These are phyloP conservation scores for Rhopalosiphum nymphaeae DNA, from an alignment of 2,888 invertebrate genomes.

Conservation along the genomic window DNA sequence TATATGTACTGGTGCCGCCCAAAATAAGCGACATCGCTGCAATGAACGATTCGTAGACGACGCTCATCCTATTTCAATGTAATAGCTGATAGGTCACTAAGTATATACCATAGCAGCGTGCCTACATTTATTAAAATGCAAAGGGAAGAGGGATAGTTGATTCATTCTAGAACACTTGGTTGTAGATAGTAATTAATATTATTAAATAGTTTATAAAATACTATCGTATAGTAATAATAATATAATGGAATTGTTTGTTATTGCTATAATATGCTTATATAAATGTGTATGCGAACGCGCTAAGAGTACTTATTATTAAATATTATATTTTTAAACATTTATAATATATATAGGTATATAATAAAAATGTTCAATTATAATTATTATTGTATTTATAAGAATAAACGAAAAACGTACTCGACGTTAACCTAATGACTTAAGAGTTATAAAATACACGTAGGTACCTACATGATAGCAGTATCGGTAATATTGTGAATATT, in stretches of 20 bases:
- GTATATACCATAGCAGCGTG: neutral
- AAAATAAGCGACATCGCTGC: neutral
- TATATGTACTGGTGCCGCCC: neutral
- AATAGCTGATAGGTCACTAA: neutral
- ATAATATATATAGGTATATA: neutral
- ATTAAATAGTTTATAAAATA: slow-evolving; percentile 39
- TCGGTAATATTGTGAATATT: neutral
- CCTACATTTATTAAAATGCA: neutral
- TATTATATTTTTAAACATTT: neutral
- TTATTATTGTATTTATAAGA: neutral
- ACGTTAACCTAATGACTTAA: slow-evolving; percentile 45
- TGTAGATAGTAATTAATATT: neutral
- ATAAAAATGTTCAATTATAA: slow-evolving; percentile 29
- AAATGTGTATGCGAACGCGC: neutral
- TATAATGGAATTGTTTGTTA: slow-evolving; percentile 46
- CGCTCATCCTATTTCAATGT: neutral
- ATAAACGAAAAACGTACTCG: slow-evolving; percentile 3
- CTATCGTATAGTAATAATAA: slow-evolving; percentile 27
- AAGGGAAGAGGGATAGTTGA: neutral
- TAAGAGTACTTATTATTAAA: neutral
- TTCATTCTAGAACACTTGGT: neutral
- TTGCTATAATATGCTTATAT: slow-evolving; percentile 23
- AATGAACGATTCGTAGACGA: neutral
- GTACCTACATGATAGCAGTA: neutral
- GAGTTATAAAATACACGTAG: neutral